Conservation (phyloP, 2,797 vertebrate species). For the Halcyon badia region DNA sequence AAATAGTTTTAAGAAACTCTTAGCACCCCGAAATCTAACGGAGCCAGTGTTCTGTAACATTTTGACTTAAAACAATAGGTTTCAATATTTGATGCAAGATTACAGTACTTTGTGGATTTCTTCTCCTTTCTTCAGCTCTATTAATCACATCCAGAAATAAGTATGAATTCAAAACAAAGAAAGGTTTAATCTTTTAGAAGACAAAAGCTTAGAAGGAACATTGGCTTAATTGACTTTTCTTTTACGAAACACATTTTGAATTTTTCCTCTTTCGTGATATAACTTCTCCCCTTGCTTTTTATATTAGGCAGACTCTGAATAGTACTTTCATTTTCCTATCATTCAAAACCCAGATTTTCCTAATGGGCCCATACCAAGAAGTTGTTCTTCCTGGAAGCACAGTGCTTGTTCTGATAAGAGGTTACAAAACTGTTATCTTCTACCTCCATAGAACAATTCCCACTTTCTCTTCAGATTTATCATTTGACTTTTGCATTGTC, state of each 20-base stretch:
- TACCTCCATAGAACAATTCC: not conserved
- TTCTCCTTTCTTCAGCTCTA: not conserved
- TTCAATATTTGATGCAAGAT: not conserved
- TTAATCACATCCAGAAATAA: not conserved
- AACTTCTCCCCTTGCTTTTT: not conserved
- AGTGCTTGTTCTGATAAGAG: not conserved
- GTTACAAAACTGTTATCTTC: not conserved
- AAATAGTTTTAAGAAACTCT: not conserved
- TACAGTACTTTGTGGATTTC: not conserved
- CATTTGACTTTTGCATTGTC: not conserved
- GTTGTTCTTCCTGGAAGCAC: not conserved
- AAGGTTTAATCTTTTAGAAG: not conserved
- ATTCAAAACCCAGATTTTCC: not conserved
- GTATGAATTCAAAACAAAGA: not conserved
- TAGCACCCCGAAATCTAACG: not conserved
- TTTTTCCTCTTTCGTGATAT: not conserved
- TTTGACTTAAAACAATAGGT: not conserved
- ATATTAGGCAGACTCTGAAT: not conserved
- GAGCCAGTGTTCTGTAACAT: not conserved
- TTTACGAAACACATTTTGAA: not conserved
- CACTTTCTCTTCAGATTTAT: not conserved
- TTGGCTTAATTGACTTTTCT: not conserved
- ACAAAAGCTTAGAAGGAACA: not conserved
- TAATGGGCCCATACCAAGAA: not conserved
- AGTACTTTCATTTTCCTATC: not conserved